phyloP scores from a whole-genome alignment of 2,888 invertebrate genomes.

The Polyommatus iphigenia region DNA sequence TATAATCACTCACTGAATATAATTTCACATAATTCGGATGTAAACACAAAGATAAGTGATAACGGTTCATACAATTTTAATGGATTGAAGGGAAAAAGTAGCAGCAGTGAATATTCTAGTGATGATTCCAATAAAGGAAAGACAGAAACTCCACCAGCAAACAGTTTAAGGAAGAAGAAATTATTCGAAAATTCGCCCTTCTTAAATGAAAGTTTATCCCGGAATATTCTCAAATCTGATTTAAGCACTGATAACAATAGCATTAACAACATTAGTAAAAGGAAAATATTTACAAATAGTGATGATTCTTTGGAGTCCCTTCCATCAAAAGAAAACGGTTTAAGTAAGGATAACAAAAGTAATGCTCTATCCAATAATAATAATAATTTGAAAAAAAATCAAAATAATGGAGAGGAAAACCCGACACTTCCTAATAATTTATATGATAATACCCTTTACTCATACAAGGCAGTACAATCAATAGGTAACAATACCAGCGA shows the following conservation, averaged over 20 bases:
- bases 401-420: conserved; percentile 49
- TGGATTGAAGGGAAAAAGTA: conserved; percentile 49
- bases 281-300: conserved; percentile 65
- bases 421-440: conserved; percentile 53
- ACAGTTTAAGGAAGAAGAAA: conserved; percentile 56
- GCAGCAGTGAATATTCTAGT: conserved; percentile 55
- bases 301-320: conserved; percentile 49
- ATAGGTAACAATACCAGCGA: conserved; percentile 40
- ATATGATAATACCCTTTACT: conserved; percentile 65
- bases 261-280: conserved; percentile 66
- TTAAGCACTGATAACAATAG: conserved; percentile 55
- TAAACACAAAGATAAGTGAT: conserved; percentile 49
- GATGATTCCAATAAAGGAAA: conserved; percentile 61
- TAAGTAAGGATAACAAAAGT: conserved; percentile 42
- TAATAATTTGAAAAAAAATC: conserved; percentile 41
- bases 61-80: conserved; percentile 36
- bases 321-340: conserved; percentile 40
- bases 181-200: conserved; percentile 56
- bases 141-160: conserved; percentile 52
- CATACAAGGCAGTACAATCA: conserved; percentile 51
- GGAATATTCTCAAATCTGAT: conserved; percentile 53
- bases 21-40: conserved; percentile 47
- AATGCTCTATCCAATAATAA: conserved; percentile 37
- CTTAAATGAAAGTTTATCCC: conserved; percentile 48
- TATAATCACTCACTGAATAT: conserved; percentile 43